phyloP scores from a whole-genome alignment of 2,888 invertebrate species.

The Cataglyphis albicans region DNA sequence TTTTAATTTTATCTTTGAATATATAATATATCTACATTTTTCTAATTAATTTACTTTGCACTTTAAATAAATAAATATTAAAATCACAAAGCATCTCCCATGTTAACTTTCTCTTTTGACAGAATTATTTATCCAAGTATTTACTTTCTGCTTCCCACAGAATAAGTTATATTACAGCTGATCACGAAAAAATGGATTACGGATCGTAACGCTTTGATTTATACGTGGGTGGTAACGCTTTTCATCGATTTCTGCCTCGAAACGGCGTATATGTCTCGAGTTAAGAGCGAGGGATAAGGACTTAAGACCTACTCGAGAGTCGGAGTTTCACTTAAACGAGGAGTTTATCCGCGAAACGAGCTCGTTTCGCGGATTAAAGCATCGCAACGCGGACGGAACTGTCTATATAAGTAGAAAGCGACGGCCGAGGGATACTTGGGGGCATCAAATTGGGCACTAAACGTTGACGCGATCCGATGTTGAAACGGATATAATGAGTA shows the following conservation, averaged over 20 bases:
- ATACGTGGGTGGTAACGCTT: neutral
- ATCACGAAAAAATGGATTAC: neutral
- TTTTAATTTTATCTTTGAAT: neutral
- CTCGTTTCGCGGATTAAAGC: slow-evolving; percentile 75
- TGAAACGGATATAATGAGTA: slow-evolving; percentile 72
- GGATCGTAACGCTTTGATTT: slow-evolving; percentile 27
- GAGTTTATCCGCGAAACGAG: slow-evolving; percentile 76
- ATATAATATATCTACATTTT: neutral
- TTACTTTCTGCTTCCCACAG: too few relatives aligned
- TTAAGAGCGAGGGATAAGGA: slow-evolving; percentile 48
- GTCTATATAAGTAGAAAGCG: slow-evolving; percentile 68
- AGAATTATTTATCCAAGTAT: neutral
- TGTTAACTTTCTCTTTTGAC: neutral
- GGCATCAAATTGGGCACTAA: slow-evolving; percentile 73
- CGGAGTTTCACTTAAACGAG: slow-evolving; percentile 77
- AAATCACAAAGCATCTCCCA: neutral
- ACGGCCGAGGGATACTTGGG: slow-evolving; percentile 57
- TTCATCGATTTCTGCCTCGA: slow-evolving; percentile 14
- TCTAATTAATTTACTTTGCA: neutral
- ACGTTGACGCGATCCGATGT: slow-evolving; percentile 70
- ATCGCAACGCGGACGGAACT: slow-evolving; percentile 66
- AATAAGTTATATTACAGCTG: slow-evolving; percentile 2
- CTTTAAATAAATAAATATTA: neutral
- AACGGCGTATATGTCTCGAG: neutral
- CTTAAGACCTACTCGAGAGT: slow-evolving; percentile 58